Evolutionary conservation across 2,888 invertebrate genomes (phyloP).

Genomic region (Apamea anceps): DNA sequence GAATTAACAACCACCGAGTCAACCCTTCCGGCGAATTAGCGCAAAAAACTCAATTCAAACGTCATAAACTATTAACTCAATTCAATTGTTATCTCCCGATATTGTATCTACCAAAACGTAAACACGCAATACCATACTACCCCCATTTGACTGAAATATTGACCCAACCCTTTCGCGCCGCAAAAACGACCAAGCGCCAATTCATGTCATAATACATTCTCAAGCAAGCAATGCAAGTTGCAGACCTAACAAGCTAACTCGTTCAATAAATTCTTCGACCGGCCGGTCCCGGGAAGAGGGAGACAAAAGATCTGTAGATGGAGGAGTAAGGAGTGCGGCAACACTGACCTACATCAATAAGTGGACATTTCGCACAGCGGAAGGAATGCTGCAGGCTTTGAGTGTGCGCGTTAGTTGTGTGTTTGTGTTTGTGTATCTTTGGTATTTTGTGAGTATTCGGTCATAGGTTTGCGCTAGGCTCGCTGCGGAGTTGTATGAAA

Average conservation of each 20-base stretch:
- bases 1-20: constrained; percentile 9
- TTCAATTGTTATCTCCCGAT: constrained; percentile 25
- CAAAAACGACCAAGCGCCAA: constrained; percentile 25
- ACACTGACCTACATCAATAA: constrained; percentile 88
- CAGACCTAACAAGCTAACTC: constrained; percentile 67
- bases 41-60: constrained; percentile 1
- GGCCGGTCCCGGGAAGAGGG: constrained; percentile 68
- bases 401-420: constrained; percentile 36
- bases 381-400: constrained; percentile 76
- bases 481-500: constrained; percentile 10
- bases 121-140: not conserved
- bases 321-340: constrained; percentile 70
- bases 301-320: constrained; percentile 53
- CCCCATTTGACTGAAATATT: constrained; percentile 17
- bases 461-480: constrained; percentile 11
- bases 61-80: constrained; percentile 12
- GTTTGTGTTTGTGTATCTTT: constrained; percentile 30
- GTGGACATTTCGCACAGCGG: constrained; percentile 80
- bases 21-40: not conserved
- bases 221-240: constrained; percentile 59
- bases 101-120: not conserved
- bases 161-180: constrained; percentile 38
- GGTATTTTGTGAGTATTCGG: constrained; percentile 44
- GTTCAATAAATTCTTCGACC: constrained; percentile 79
- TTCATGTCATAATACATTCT: constrained; percentile 52